Conservation (phyloP, 2,113 vertebrate genomes). For the Pagrus major region DNA sequence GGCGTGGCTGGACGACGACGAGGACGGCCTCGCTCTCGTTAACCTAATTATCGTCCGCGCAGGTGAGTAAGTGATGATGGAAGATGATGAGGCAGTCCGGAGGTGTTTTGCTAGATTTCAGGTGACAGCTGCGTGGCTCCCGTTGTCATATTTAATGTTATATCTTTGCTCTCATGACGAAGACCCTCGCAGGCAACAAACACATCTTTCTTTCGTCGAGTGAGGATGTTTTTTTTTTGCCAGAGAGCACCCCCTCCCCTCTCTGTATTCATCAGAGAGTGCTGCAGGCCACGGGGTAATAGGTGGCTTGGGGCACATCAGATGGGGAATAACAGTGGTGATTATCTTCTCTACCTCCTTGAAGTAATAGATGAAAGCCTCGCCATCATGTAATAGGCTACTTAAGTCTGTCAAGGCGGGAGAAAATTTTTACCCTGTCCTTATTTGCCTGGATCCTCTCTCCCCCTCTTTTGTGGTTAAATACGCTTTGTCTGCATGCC, state of each 20-base stretch:
- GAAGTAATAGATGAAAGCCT: conserved; percentile 83
- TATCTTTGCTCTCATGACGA: conserved; percentile 6
- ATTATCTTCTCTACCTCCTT: conserved; percentile 82
- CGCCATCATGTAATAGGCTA: conserved; percentile 81
- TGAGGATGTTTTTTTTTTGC: not conserved
- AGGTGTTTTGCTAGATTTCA: conserved; percentile 8
- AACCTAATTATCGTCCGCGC: conserved; percentile 47
- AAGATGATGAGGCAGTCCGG: conserved; percentile 1
- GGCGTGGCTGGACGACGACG: conserved; percentile 10
- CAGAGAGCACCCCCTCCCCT: not conserved
- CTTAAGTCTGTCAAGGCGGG: conserved; percentile 79
- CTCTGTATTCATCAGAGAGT: conserved; percentile 57
- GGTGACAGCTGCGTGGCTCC: not conserved
- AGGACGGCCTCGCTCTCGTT: conserved; percentile 34
- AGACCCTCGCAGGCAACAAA: conserved; percentile 13
- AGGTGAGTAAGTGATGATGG: conserved; percentile 51
- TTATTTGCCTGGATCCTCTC: conserved; percentile 68
- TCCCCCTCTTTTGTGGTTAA: conserved; percentile 73
- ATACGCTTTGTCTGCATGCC: conserved; percentile 76
- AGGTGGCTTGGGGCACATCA: conserved; percentile 73
- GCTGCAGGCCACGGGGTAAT: conserved; percentile 75
- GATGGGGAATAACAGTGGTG: conserved; percentile 80
- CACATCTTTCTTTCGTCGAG: not conserved
- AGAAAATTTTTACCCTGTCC: conserved; percentile 67
- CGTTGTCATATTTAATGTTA: conserved; percentile 1